phyloP scores from a whole-genome alignment of 2,888 invertebrate genomes.

The Napeogenes sylphis region DNA sequence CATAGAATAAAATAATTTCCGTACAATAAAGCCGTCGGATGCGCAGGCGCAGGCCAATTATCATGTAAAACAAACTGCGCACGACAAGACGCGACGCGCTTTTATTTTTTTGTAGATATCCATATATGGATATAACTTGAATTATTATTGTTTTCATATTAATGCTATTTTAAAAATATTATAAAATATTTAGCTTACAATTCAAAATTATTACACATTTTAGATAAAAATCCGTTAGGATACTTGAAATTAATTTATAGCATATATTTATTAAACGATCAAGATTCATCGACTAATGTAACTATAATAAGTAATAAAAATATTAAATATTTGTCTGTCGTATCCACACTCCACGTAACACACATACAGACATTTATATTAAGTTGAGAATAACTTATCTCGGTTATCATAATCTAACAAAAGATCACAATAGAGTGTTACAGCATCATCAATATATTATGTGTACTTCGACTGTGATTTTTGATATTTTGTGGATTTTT shows the following conservation, averaged over 20 bases:
- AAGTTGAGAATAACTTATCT: constrained; percentile 73
- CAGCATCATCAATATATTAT: constrained; percentile 74
- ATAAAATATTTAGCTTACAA: too few species aligned
- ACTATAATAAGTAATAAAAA: not conserved
- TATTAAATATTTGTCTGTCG: constrained; percentile 28
- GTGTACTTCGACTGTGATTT: constrained; percentile 17
- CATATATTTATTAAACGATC: too few species aligned
- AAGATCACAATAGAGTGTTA: constrained; percentile 75
- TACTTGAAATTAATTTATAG: too few species aligned
- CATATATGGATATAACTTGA: constrained; percentile 32
- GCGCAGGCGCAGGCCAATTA: constrained; percentile 47
- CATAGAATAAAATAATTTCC: constrained; percentile 1
- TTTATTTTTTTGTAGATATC: constrained; percentile 21
- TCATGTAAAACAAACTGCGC: constrained; percentile 54
- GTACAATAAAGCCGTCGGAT: constrained; percentile 17
- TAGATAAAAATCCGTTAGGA: too few species aligned
- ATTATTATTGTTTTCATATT: not conserved
- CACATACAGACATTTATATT: constrained; percentile 63
- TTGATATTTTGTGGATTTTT: constrained; percentile 50
- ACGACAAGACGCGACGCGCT: constrained; percentile 24
- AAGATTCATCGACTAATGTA: too few species aligned
- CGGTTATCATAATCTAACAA: constrained; percentile 75
- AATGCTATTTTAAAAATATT: too few species aligned
- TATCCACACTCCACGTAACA: constrained; percentile 40
- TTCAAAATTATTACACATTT: too few species aligned